Evolutionary conservation across 2,888 invertebrate genomes (phyloP).

Genomic region (Caenorhabditis sp.): DNA sequence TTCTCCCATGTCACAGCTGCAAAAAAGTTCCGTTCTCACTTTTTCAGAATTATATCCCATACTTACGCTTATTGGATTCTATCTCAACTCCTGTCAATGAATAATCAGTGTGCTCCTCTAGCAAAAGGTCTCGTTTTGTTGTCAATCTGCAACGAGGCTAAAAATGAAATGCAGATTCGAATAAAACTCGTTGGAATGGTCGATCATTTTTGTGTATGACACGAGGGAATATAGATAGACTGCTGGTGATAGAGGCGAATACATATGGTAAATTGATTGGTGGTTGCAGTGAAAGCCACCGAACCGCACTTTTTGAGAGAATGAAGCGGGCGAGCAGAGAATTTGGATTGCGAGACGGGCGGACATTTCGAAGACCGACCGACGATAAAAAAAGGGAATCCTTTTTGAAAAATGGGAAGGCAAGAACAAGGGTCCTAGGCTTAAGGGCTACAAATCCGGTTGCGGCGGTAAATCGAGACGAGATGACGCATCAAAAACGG

Average conservation of each 20-base stretch:
- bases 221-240: neutral
- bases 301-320: neutral
- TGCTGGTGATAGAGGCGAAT: neutral
- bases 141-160: slow-evolving; percentile 42
- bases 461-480: no score
- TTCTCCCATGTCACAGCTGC: slow-evolving; percentile 60
- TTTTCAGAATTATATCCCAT: neutral
- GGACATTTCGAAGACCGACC: neutral
- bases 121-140: slow-evolving; percentile 51
- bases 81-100: slow-evolving; percentile 62
- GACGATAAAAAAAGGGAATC: neutral
- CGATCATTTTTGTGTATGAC: neutral
- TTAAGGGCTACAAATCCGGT: no score
- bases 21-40: no score
- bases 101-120: slow-evolving; percentile 46
- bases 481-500: no score
- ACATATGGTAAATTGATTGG: slow-evolving; percentile 12
- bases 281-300: neutral
- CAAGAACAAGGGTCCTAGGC: neutral
- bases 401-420: no score
- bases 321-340: slow-evolving; percentile 25
- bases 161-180: neutral
- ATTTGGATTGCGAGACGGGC: neutral
- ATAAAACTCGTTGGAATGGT: neutral
- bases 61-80: slow-evolving; percentile 47